phyloP scores from a whole-genome alignment of 2,888 invertebrate species.

The Himalopsyche japonica region DNA sequence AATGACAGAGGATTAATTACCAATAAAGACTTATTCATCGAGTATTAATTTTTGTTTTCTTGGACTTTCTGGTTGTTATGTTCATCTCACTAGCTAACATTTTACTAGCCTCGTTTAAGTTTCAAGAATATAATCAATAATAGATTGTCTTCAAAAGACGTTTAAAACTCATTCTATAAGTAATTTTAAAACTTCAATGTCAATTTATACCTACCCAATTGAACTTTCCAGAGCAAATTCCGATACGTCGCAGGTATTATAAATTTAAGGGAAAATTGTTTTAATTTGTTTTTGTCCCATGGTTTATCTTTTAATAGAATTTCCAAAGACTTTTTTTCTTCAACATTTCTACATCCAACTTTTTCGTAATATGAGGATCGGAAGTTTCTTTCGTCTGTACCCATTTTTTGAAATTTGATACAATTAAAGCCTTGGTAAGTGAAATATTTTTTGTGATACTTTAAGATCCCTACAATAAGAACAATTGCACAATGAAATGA shows the following conservation, averaged over 20 bases:
- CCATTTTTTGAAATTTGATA: constrained; percentile 45
- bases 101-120: too few relatives aligned
- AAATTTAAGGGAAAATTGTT: constrained; percentile 83
- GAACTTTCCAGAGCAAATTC: constrained; percentile 82
- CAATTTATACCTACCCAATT: constrained; percentile 65
- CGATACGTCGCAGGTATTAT: constrained; percentile 82
- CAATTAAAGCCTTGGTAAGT: background rate
- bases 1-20: too few relatives aligned
- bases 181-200: background rate
- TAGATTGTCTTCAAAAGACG: too few relatives aligned
- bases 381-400: constrained; percentile 77
- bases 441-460: background rate
- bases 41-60: too few relatives aligned
- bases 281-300: constrained; percentile 75
- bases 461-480: too few relatives aligned
- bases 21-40: too few relatives aligned
- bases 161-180: background rate
- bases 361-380: constrained; percentile 83
- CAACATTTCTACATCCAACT: constrained; percentile 87
- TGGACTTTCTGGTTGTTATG: too few relatives aligned
- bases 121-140: too few relatives aligned
- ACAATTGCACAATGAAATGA: too few relatives aligned
- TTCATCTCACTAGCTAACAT: too few relatives aligned
- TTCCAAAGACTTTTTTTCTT: constrained; percentile 88
- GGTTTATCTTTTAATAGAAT: constrained; percentile 85